Evolutionary conservation across 2,113 vertebrate species (phyloP).

Genomic region (Gasterosteus nipponicus): DNA sequence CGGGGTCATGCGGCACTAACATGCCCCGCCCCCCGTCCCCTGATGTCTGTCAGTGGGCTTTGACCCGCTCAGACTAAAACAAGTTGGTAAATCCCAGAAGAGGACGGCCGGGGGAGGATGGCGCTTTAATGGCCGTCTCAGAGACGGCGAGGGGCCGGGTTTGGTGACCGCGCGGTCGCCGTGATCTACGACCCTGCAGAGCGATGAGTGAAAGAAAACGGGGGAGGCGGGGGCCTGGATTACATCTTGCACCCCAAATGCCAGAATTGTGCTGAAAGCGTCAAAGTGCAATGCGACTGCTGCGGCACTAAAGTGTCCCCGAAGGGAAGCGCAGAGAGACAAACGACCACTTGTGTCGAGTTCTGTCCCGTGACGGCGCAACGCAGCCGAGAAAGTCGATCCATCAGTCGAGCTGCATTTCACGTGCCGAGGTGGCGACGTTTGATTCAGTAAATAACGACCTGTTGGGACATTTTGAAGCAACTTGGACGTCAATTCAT

Average conservation of each 20-base stretch:
- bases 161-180: constrained; percentile 16
- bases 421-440: no score
- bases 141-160: constrained; percentile 29
- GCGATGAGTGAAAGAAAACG: neutral
- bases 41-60: constrained; percentile 24
- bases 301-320: neutral
- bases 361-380: neutral
- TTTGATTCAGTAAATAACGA: neutral
- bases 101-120: constrained; percentile 6
- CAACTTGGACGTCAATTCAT: neutral
- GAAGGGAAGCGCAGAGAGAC: neutral
- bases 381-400: neutral
- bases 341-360: neutral
- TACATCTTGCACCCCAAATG: constrained; percentile 9
- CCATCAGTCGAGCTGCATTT: neutral
- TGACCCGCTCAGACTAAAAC: constrained; percentile 30
- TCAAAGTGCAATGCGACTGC: neutral
- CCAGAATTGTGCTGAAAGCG: neutral
- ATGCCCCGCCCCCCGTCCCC: neutral
- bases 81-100: constrained; percentile 47
- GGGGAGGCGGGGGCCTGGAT: constrained; percentile 15
- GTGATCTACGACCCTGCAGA: constrained; percentile 47
- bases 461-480: neutral
- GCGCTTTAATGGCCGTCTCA: constrained; percentile 29
- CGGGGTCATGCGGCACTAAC: constrained; percentile 47